Evolutionary conservation across 2,113 vertebrate genomes (phyloP).

Genomic region (Pogonocichla stellata): DNA sequence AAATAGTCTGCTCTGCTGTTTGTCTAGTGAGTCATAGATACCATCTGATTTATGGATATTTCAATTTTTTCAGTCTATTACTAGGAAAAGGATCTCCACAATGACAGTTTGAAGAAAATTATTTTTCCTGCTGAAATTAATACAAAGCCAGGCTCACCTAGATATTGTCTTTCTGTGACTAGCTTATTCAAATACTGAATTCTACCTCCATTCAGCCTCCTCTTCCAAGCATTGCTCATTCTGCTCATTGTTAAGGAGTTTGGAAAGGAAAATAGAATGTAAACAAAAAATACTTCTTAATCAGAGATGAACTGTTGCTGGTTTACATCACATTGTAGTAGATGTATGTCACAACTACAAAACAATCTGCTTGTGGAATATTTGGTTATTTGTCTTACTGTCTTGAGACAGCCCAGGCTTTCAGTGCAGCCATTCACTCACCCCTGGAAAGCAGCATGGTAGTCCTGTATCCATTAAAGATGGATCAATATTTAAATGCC

Average conservation of each 20-base stretch:
- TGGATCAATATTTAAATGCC: not conserved
- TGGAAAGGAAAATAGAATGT: not conserved
- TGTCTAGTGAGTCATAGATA: slow-evolving; percentile 60
- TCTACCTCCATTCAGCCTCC: not conserved
- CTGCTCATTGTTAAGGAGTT: not conserved
- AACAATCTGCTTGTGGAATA: not conserved
- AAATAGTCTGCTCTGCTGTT: slow-evolving; percentile 12
- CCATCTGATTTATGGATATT: slow-evolving; percentile 36
- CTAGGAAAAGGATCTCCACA: slow-evolving; percentile 5
- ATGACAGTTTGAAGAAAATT: not conserved
- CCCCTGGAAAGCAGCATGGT: not conserved
- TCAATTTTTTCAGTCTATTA: slow-evolving; percentile 1
- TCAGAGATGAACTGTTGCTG: not conserved
- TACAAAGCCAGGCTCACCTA: not conserved
- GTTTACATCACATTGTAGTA: not conserved
- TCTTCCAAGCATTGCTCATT: not conserved
- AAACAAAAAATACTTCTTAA: not conserved
- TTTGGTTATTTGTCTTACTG: not conserved
- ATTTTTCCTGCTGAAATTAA: slow-evolving; percentile 11
- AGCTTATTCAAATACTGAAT: not conserved
- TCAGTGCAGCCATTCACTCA: not conserved
- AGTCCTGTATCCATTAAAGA: not conserved
- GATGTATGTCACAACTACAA: not conserved
- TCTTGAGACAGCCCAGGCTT: not conserved
- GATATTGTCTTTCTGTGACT: not conserved